A percentile compares a stretch with the other conserved stretches of the same genome.
Conservation (phyloP, 1,140 invertebrate species). For the Hermatobates lingyangjiaoensis region DNA sequence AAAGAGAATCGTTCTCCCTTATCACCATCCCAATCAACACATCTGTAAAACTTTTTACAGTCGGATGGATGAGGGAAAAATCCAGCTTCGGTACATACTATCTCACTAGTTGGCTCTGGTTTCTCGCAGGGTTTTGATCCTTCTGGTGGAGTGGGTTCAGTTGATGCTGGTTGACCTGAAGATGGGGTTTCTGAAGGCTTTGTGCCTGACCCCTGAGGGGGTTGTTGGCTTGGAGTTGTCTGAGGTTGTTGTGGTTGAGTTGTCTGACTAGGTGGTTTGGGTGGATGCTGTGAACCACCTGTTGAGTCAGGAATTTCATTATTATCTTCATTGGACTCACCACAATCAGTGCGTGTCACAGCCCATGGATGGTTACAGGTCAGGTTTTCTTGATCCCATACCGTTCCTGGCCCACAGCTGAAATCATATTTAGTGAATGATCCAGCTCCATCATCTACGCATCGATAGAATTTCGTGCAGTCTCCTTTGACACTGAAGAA, state of each 20-base stretch:
- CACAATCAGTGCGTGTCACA: constrained; percentile 22
- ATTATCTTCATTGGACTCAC: neutral
- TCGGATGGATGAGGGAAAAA: constrained; percentile 41
- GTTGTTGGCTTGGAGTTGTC: constrained; percentile 1
- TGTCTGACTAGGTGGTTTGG: constrained; percentile 2
- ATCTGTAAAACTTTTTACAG: constrained; percentile 51
- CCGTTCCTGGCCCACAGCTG: constrained; percentile 39
- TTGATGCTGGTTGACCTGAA: neutral
- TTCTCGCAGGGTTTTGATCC: constrained; percentile 9
- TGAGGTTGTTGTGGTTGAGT: constrained; percentile 2
- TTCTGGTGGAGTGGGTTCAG: neutral
- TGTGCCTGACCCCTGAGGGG: neutral
- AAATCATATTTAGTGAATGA: constrained; percentile 38
- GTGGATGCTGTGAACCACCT: constrained; percentile 4
- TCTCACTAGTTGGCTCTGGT: constrained; percentile 9
- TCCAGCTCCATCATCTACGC: constrained; percentile 35
- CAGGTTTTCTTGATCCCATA: constrained; percentile 37
- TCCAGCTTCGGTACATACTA: constrained; percentile 25
- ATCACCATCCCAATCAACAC: constrained; percentile 35
- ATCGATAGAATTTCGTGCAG: constrained; percentile 46
- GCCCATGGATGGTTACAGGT: constrained; percentile 39
- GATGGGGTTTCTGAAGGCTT: neutral
- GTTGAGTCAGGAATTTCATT: neutral
- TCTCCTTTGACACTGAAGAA: constrained; percentile 36
- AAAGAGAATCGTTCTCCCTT: constrained; percentile 38